Base-by-base conservation (phyloP, 2,113 vertebrate genomes). In the Lamprotornis superbus region DNA sequence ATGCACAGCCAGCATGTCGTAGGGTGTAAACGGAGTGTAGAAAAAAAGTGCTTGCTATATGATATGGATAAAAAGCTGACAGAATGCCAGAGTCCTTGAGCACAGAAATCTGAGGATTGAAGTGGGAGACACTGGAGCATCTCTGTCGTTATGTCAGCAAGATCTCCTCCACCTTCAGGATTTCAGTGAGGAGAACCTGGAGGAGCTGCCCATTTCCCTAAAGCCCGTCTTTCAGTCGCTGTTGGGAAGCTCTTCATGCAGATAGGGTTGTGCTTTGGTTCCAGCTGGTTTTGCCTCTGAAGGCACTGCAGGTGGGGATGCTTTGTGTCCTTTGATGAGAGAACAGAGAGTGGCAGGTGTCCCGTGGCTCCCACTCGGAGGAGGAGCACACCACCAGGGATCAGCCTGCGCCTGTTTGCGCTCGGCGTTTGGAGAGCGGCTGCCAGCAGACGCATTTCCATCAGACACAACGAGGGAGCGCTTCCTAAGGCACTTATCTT, bases 361-460 rank as follows among this genome's bases (percentile, higher is more conserved):
- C 89, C 89, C 28, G 57, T 83, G 78, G 63, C 84, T 84, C 16
- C 61, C 1, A 2, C 65, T 78, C 24, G 20, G 5, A 68, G 47
- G 39, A 60, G 37, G 61, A 57, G 70, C 69, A 30, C 28, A 69
- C 47, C 91, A 37, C 1, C 83, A 49, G 15, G 0, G 15, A 57
- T 73, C 30, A 47, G 35, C 42, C 46, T 8, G 61, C 0, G 2
- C 68, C 77, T 89, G 69, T 49, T 60, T 57, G 28, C 11, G 12
- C n/a, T 13, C 20, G 60, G n/a, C 1, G 0, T 77, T 89, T 91
- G 77, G 93, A 82, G 67, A 59, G 52, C 0, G 0, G 46, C 80
- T 87, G 85, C 83, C 89, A 94, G 86, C 73, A 89, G 90, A 87
- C 55, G 25, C 47, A 7, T 92, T 92, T 87, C 80, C 88, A 92